A percentile compares a stretch with the other conserved stretches of the same genome.
Conservation (phyloP, 2,888 invertebrate genomes). For the Byasa hedistus region DNA sequence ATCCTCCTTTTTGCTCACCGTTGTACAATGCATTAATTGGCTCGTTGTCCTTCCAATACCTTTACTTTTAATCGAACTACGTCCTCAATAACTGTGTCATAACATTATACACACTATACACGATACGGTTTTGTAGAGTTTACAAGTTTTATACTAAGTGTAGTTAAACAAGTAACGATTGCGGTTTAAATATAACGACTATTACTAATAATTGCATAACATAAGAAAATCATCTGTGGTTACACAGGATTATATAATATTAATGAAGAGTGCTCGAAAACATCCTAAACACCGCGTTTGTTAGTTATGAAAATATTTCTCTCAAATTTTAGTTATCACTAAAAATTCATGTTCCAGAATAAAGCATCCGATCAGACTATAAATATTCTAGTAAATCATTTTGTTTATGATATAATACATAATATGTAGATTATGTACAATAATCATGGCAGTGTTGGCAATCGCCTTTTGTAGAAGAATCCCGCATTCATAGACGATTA, state of each 20-base stretch:
- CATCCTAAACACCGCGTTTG: too few species aligned
- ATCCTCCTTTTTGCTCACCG: not conserved
- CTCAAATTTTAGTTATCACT: too few species aligned
- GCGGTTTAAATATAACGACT: too few species aligned
- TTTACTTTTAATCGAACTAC: constrained; percentile 21
- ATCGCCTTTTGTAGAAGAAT: constrained; percentile 45
- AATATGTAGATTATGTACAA: not conserved
- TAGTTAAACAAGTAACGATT: too few species aligned
- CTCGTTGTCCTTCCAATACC: constrained; percentile 22
- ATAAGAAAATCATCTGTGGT: not conserved
- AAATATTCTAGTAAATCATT: too few species aligned
- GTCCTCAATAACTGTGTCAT: constrained; percentile 21
- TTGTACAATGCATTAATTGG: constrained; percentile 14
- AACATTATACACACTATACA: constrained; percentile 1
- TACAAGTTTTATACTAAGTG: not conserved
- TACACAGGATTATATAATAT: too few species aligned
- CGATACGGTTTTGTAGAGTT: not conserved
- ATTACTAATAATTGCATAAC: too few species aligned
- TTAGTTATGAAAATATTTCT: too few species aligned
- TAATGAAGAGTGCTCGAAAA: too few species aligned
- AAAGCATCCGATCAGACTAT: too few species aligned
- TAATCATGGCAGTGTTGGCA: constrained; percentile 33
- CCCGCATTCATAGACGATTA: constrained; percentile 42
- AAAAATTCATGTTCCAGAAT: too few species aligned
- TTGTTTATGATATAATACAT: too few species aligned